Conservation (phyloP, 2,888 invertebrate genomes). For the Synanthedon andrenaeformis region DNA sequence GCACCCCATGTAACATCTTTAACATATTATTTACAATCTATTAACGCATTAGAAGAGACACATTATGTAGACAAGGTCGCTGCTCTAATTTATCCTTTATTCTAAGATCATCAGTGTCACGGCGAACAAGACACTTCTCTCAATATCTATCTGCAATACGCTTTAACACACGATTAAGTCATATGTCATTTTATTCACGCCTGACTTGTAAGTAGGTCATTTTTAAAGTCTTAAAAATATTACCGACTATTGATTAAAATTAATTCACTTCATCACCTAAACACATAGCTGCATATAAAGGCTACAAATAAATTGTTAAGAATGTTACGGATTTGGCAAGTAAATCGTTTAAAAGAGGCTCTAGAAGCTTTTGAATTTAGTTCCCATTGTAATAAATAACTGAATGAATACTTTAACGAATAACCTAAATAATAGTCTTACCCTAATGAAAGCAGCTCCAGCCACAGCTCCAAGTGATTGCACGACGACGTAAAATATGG, state of each 20-base stretch:
- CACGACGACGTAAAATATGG: constrained; percentile 81
- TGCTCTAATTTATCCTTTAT: constrained; percentile 40
- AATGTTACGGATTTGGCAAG: no score
- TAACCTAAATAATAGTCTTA: constrained; percentile 27
- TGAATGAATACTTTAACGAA: no score
- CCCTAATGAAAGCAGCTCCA: constrained; percentile 82
- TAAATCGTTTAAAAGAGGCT: no score
- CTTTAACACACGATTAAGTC: neutral
- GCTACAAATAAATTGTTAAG: no score
- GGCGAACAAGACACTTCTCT: constrained; percentile 48
- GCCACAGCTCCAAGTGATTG: constrained; percentile 86
- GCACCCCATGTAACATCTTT: no score
- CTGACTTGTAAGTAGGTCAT: neutral
- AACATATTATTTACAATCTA: no score
- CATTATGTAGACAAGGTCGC: constrained; percentile 20
- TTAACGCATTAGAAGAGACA: neutral
- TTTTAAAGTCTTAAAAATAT: no score
- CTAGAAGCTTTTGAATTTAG: no score
- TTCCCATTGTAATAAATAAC: no score
- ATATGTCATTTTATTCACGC: neutral
- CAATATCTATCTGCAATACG: neutral
- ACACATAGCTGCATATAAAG: no score
- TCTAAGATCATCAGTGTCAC: constrained; percentile 60
- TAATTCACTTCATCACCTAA: no score
- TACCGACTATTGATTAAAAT: no score